Evolutionary conservation across 2,797 vertebrate genomes (phyloP).

Genomic region (Parauchenoglanis ngamensis): DNA sequence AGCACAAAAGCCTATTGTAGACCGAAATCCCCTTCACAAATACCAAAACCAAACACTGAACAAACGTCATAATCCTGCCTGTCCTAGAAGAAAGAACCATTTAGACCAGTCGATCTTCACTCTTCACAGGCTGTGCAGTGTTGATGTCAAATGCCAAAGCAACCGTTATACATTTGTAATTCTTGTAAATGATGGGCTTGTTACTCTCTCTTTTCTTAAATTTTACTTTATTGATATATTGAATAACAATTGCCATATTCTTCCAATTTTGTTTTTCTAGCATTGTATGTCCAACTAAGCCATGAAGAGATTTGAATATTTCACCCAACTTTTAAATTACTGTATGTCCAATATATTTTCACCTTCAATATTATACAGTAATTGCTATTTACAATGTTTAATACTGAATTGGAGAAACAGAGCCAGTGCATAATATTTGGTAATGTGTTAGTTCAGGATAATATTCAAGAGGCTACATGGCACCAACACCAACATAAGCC

Average conservation of each 20-base stretch:
- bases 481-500: background rate
- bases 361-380: background rate
- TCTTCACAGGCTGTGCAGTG: background rate
- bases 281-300: background rate
- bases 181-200: background rate
- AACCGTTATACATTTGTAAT: background rate
- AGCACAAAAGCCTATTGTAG: constrained; percentile 54
- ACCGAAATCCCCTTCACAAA: constrained; percentile 31
- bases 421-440: background rate
- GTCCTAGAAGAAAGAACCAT: background rate
- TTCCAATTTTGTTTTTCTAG: background rate
- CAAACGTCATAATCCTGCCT: constrained; percentile 7
- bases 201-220: no score
- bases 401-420: background rate
- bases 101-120: background rate
- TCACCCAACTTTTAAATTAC: background rate
- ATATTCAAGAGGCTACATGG: background rate
- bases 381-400: background rate
- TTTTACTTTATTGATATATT: background rate
- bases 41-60: constrained; percentile 47
- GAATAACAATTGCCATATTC: background rate
- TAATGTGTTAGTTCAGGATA: background rate
- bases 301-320: background rate
- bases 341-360: background rate
- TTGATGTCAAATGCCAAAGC: background rate